Base-by-base conservation (phyloP, 2,888 invertebrate species). In the Standfussiana lucernea region DNA sequence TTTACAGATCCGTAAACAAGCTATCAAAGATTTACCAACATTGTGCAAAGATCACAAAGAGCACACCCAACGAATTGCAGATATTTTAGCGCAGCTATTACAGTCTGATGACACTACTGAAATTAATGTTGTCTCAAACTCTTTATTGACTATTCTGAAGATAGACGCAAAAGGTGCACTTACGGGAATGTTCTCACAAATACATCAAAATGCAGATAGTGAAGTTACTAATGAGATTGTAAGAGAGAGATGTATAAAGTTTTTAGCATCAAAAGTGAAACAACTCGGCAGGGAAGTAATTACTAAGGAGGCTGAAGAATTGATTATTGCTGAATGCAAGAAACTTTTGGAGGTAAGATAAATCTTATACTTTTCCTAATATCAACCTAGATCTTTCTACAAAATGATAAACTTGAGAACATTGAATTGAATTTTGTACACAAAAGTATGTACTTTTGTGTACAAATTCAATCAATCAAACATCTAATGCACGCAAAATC, bases 31-130 rank as follows among this genome's bases (percentile, higher is more conserved):
- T 92, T 96, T 99, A 82, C 99, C 99, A 21, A 97, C 97, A 62
- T 96, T 99, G 78, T 99, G 99, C 92, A 98, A 98, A 94, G 98
- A 98, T 87, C 98, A 98, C 79, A 98, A 98, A 86, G 98, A 98
- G 85, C 98, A 98, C 91, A 98, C 99, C 1, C 97, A 98, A 53
- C 98, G 98, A 94, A 98, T 99, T 89, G 98, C 99, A 21, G 99
- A 99, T 93, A 99, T 99, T 82, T 97, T 99, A 79, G 98, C 99
- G 10, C 99, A 99, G 93, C 96, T 99, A 64, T 96, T 99, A 77
- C 98, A 99, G 92, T 97, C 99, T 37, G 98, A 99, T 85, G 99
- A 99, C 95, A 94, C 97, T 42, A 97, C 98, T 40, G 99, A 99
- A 95, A 97, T 99, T 83, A 98, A 97, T 92, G 97, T 98, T 84